Base-by-base conservation (phyloP, 2,797 vertebrate genomes). In the Acanthiza pusilla region DNA sequence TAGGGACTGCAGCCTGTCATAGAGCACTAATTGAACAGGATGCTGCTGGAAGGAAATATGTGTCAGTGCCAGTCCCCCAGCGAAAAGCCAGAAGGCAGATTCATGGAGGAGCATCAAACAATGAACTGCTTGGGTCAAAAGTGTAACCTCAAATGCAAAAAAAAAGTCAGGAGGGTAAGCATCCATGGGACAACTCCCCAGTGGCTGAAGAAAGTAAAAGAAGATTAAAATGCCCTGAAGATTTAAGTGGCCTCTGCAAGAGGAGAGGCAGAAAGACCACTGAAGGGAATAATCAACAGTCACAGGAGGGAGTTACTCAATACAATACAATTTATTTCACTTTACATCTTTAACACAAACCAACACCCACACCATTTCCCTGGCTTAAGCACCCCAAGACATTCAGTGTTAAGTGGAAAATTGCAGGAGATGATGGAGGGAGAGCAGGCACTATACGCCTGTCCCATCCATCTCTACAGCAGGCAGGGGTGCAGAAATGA, bases 21-120 rank as follows among this genome's bases (percentile, higher is more conserved):
- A 85, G 68, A 94, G 93, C 81, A 81, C 93, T 97, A 96, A 97
- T 96, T 96, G 97, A 97, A 96, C 89, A 96, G 95, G 89, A 97
- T 94, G 83, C 74, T 96, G 73, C 75, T 54, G 89, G 79, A 92
- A 96, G 89, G 76, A 96, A 96, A 96, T 95, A 60, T 53, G 63
- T 92, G 68, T 91, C 94, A 79, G 65, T 34, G 86, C 57, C 87
- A 40, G 81, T 78, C 38, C 68, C 77, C 60, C 26, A 62, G 53
- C 19, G 63, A 76, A 85, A 84, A 96, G 60, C 67, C 51, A 29
- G 76, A 85, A 92, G 94, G 81, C 47, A 88, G 45, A 89, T 80
- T 85, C 72, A 22, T 47, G 45, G 48, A 93, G 58, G 11, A 74
- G 45, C 42, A 78, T 36, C 47, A 71, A 48, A 54, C 32, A 91